Conservation (phyloP, 1,140 invertebrate genomes). For the Harpegnathos saltator region DNA sequence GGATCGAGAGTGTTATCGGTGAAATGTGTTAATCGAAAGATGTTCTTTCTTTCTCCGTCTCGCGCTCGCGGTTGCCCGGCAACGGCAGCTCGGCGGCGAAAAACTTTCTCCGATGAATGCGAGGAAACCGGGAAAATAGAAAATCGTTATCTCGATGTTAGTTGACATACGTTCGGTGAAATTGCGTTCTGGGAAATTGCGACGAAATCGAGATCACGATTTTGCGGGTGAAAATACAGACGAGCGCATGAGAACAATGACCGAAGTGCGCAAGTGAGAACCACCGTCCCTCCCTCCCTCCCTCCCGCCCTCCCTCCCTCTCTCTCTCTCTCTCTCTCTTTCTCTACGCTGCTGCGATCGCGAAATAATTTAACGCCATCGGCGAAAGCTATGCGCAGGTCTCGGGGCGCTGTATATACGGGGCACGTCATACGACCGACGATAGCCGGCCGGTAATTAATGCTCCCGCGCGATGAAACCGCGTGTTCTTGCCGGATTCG, state of each 20-base stretch:
- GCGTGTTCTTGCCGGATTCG: no score
- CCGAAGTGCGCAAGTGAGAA: slow-evolving; percentile 4
- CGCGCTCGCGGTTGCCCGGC: no score
- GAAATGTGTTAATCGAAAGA: neutral
- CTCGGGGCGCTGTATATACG: neutral
- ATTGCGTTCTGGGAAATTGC: slow-evolving; percentile 44
- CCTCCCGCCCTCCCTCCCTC: no score
- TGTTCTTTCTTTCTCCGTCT: no score
- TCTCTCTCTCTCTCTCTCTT: no score
- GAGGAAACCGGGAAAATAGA: slow-evolving; percentile 46
- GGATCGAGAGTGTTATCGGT: neutral
- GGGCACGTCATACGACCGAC: neutral
- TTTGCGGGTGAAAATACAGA: slow-evolving; percentile 5
- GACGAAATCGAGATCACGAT: slow-evolving; percentile 14
- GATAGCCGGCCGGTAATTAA: neutral
- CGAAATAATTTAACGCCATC: neutral
- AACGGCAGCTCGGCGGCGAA: slow-evolving; percentile 3
- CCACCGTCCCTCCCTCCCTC: neutral
- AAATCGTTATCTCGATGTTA: slow-evolving; percentile 52
- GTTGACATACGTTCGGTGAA: neutral
- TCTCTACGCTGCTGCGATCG: no score
- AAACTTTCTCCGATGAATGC: slow-evolving; percentile 15
- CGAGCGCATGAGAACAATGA: neutral
- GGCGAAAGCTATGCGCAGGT: slow-evolving; percentile 11
- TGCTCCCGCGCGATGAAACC: neutral